Evolutionary conservation across 92 coral and sea anemone genomes (phyloP), one percentile per base, ranked within the genome.

Genomic region (Paramuricea clavata): DNA sequence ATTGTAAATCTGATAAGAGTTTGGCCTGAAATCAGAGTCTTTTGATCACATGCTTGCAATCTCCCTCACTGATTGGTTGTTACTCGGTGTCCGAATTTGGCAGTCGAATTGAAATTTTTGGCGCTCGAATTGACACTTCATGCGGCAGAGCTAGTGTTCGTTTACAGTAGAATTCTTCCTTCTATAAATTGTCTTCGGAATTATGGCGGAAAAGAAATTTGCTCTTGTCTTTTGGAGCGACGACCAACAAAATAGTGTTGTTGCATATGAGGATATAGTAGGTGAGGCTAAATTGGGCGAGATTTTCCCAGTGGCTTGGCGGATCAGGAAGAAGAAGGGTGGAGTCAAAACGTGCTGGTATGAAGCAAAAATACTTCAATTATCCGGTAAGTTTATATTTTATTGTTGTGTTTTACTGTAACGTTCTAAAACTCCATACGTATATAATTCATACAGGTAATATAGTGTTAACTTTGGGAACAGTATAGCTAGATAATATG

Each of bases 361-460:
- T 61, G 31, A 61, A 61, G 69, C 69, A 61, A 61, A 61, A 61
- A 23, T 61, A 47, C 13, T 61, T 61, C 69, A 61, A 61, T 5
- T 61, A 23, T 61, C 69, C 35, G 91, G 75, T n/a, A 88, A 83
- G 87, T 81, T 81, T 59, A 65, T 83, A 44, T 70, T 47, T 87
- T n/a, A n/a, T n/a, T n/a, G n/a, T n/a, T n/a, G n/a, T n/a, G n/a
- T n/a, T n/a, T n/a, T n/a, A n/a, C n/a, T n/a, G n/a, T n/a, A n/a
- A n/a, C n/a, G n/a, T n/a, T n/a, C n/a, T 83, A 21, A 57, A 83
- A 43, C 69, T 21, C 26, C 12, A 78, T 52, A 50, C 50, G 13
- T 31, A 16, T 7, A n/a, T n/a, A n/a, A 74, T 7, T 39, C n/a
- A 15, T 61, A 61, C 1, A 31, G 12, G 17, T 61, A 19, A 23